Percentiles rank a stretch among this genome's conserved stretches.
These are phyloP conservation scores for Mimachlamys varia DNA, from an alignment of 2,888 invertebrate genomes.

Conservation along the genomic window DNA sequence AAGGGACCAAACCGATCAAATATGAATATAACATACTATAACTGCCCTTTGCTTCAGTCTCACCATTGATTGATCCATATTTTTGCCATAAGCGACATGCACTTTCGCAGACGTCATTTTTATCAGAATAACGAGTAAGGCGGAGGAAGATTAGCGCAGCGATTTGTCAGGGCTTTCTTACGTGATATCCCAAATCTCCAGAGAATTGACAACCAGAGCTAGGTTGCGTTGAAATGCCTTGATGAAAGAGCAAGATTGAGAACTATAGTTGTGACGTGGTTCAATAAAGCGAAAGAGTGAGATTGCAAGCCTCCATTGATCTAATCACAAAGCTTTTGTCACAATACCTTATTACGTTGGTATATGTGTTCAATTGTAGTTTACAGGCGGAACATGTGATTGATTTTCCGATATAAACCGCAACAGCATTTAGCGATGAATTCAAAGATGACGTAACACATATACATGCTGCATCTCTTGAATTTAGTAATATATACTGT, in stretches of 20 bases:
- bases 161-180: conserved; percentile 20
- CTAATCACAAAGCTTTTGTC: neutral
- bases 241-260: neutral
- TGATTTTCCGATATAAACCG: neutral
- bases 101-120: neutral
- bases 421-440: neutral
- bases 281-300: neutral
- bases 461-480: no score
- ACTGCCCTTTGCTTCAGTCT: neutral
- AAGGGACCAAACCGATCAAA: neutral
- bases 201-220: neutral
- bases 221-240: neutral
- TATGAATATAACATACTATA: neutral
- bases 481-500: no score
- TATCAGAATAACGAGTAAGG: neutral
- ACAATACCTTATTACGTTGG: neutral
- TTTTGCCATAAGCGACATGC: conserved; percentile 1
- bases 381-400: neutral
- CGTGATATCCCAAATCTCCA: neutral
- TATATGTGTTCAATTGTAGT: neutral
- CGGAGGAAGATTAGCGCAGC: neutral
- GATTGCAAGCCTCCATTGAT: neutral
- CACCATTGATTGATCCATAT: neutral
- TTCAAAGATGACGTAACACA: neutral
- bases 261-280: neutral